Percentiles rank a stretch among this genome's conserved stretches.
phyloP scores from a whole-genome alignment of 2,113 vertebrate species.

The Elachura formosa region DNA sequence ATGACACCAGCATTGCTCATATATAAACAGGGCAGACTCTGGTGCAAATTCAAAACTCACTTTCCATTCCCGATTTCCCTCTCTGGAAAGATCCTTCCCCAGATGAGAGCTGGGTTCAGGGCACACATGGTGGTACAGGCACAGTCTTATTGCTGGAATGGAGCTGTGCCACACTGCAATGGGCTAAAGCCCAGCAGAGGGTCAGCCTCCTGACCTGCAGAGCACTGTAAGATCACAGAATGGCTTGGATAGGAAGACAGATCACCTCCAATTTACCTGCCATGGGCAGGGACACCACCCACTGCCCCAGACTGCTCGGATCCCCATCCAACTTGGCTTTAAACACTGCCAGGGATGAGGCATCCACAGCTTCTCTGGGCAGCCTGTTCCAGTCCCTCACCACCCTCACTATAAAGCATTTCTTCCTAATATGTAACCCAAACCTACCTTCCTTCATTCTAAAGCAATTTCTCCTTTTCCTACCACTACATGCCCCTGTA shows the following conservation, averaged over 20 bases:
- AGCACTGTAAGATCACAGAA: neutral
- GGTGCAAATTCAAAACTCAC: neutral
- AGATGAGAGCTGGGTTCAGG: accelerated
- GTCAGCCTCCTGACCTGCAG: accelerated
- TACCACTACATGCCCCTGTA: too few relatives aligned
- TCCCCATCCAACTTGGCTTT: neutral
- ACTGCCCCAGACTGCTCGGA: neutral
- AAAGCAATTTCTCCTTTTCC: neutral
- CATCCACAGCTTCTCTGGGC: neutral
- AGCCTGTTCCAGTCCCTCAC: neutral
- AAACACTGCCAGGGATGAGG: neutral
- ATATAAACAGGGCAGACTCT: neutral
- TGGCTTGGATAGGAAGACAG: neutral
- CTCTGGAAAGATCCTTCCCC: neutral
- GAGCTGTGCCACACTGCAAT: neutral
- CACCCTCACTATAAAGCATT: accelerated
- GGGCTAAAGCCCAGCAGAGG: neutral
- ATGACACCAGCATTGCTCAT: neutral
- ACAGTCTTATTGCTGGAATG: accelerated
- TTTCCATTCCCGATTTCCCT: neutral
- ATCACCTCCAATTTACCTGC: neutral
- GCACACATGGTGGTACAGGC: accelerated
- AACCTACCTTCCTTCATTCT: neutral
- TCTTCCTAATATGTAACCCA: neutral
- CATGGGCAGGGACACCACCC: neutral